Evolutionary conservation across 2,113 vertebrate species (phyloP), one percentile per base, ranked within the genome.

Genomic region (Cyphomyrus plagiostoma): DNA sequence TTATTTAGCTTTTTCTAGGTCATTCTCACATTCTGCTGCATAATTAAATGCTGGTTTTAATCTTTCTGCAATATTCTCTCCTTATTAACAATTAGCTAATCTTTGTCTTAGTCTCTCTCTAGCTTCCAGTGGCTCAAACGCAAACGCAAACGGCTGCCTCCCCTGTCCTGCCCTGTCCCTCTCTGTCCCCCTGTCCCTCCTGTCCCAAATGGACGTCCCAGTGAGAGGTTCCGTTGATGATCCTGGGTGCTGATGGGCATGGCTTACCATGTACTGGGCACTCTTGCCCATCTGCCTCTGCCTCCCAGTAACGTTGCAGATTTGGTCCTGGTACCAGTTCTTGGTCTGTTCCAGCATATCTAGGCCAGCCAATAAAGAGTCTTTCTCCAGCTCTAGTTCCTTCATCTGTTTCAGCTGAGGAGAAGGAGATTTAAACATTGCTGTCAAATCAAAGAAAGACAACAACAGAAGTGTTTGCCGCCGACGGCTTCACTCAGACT

Each of bases 331-430:
- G 95, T 97, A 98, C 98, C 98, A 99, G 6, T 97, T 97, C 0
- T 96, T 95, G 74, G 97, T 95, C 0, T 90, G 94, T 0, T 98
- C 97, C 91, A 98, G 95, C 94, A 98, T 94, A 87, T 98, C 98
- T 94, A 99, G 94, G 0, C 98, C 98, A 13, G 97, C 97, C 52
- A 99, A 94, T 90, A 99, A 93, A 8, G 96, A 96, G 90, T 98
- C 98, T 92, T 98, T 97, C 94, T 99, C 98, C 93, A 97, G 97
- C 92, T 98, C 98, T 95, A 98, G 94, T 92, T 98, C 97, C 92
- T 97, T 97, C 97, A 98, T 96, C 94, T 97, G 97, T 95, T 98
- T 97, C 92, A 99, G 92, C 98, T 99, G 94, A 53, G 74, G 94
- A 56, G 74, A 56, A 77, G 49, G 50, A 89, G 21, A 15, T 11